phyloP scores from a whole-genome alignment of 1,140 invertebrate genomes.

The Samia ricini region DNA sequence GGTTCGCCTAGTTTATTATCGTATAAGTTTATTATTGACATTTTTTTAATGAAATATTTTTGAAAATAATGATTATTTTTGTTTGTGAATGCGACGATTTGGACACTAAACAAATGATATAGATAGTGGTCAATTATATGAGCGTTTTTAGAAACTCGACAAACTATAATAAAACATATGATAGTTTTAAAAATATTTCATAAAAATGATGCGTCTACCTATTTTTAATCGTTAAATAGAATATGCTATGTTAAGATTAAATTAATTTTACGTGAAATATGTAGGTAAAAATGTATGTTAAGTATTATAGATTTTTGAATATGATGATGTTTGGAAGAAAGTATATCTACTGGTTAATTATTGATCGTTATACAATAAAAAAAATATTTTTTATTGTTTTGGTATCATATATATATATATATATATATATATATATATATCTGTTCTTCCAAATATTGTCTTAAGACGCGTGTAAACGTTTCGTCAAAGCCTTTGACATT shows the following conservation, averaged over 20 bases:
- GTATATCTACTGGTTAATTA: too few species aligned
- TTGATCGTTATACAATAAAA: neutral
- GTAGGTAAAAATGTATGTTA: neutral
- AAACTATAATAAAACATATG: neutral
- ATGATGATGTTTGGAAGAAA: neutral
- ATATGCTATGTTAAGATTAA: constrained; percentile 9
- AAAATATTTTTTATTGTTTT: neutral
- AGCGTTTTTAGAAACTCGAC: neutral
- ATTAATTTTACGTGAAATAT: constrained; percentile 6
- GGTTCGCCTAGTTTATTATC: neutral
- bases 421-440: neutral
- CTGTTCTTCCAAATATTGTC: neutral
- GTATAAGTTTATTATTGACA: neutral
- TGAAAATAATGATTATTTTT: neutral
- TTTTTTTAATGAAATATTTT: neutral
- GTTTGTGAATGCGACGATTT: neutral
- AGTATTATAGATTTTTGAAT: neutral
- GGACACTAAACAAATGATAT: neutral
- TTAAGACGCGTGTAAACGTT: neutral
- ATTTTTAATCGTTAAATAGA: constrained; percentile 4
- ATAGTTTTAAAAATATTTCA: neutral
- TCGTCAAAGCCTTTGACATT: too few species aligned
- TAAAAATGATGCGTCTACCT: neutral
- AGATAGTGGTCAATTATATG: too few species aligned
- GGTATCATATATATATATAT: neutral